Conservation (phyloP, 2,113 vertebrate species). For the Pluvianellus socialis region DNA sequence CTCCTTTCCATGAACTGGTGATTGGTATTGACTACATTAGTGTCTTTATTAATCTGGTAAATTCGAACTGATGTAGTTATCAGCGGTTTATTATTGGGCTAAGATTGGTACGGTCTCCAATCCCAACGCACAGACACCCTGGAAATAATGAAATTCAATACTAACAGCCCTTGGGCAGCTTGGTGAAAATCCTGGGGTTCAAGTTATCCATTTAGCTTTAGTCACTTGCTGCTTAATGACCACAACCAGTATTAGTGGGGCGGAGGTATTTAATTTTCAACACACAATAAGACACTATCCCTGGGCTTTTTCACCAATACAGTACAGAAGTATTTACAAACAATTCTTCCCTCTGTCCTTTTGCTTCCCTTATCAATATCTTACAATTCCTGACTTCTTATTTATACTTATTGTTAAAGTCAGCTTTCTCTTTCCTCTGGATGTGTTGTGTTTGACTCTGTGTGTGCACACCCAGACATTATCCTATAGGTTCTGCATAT, state of each 20-base stretch:
- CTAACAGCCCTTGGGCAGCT: background rate
- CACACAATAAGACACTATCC: background rate
- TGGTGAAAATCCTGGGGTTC: constrained; percentile 25
- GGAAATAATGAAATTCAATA: constrained; percentile 45
- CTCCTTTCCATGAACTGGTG: background rate
- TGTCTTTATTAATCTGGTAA: constrained; percentile 37
- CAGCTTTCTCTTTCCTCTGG: background rate
- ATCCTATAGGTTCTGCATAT: background rate
- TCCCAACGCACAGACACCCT: background rate
- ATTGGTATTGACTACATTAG: constrained; percentile 39
- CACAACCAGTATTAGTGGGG: background rate
- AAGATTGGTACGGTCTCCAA: background rate
- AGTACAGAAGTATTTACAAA: background rate
- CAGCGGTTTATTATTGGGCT: background rate
- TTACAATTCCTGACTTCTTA: background rate
- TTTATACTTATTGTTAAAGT: background rate
- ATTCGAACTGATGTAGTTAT: constrained; percentile 36
- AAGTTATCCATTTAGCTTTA: constrained; percentile 32
- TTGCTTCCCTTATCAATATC: background rate
- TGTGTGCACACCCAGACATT: background rate
- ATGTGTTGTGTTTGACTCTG: background rate
- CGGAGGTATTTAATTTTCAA: constrained; percentile 15
- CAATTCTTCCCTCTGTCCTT: background rate
- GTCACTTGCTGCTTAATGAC: constrained; percentile 42
- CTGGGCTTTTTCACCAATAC: background rate